Percentiles rank a stretch among this genome's conserved stretches.
phyloP scores from a whole-genome alignment of 2,888 invertebrate genomes.

The Orthosia gothica region DNA sequence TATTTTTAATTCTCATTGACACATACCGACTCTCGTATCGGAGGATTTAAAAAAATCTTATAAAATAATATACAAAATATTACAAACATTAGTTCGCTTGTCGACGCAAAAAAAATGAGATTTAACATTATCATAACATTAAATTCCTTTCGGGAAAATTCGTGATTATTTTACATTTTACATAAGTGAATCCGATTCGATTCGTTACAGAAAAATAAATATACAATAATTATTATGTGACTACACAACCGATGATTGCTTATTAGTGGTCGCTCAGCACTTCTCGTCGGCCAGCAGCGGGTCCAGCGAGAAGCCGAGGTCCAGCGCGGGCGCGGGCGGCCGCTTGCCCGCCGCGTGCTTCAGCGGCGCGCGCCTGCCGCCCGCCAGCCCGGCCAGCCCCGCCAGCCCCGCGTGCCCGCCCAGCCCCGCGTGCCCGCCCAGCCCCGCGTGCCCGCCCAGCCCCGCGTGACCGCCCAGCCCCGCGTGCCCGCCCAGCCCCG shows the following conservation, averaged over 20 bases:
- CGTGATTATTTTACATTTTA: constrained; percentile 85
- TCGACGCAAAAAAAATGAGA: constrained; percentile 84
- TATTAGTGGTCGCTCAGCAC: constrained; percentile 84
- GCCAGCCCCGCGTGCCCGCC: neutral
- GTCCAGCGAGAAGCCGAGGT: constrained; percentile 87
- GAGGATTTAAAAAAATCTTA: constrained; percentile 88
- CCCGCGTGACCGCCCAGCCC: constrained; percentile 15
- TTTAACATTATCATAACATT: constrained; percentile 86
- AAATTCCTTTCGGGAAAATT: constrained; percentile 83
- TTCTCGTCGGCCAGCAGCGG: constrained; percentile 89
- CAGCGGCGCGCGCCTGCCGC: constrained; percentile 67
- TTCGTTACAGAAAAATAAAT: constrained; percentile 89
- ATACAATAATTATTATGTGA: constrained; percentile 86
- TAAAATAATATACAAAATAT: constrained; percentile 91
- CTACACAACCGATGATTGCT: constrained; percentile 88
- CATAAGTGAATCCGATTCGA: constrained; percentile 82
- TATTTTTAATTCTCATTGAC: constrained; percentile 83
- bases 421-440: constrained; percentile 24
- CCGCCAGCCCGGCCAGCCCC: constrained; percentile 21
- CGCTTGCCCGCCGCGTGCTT: constrained; percentile 77
- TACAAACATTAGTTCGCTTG: constrained; percentile 88
- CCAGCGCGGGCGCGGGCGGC: constrained; percentile 78
- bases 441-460: no score
- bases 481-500: no score
- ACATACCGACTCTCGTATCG: constrained; percentile 77